Evolutionary conservation across 2,888 invertebrate species (phyloP), one percentile per base, ranked within the genome.

Genomic region (Stenotaenia linearis): DNA sequence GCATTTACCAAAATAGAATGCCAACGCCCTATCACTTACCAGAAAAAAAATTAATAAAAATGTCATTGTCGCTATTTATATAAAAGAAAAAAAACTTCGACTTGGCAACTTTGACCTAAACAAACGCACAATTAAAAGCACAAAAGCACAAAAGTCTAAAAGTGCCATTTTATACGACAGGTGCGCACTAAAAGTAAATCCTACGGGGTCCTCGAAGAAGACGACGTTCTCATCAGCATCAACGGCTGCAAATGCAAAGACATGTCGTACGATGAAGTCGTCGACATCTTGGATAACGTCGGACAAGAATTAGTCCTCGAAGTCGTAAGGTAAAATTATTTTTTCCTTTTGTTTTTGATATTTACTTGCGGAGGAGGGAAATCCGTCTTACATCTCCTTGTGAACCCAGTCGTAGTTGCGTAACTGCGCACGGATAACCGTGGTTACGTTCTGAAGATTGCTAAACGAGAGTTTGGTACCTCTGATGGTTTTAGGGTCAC

Each of bases 131-230:
- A 45, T 21, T 40, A 12, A 56, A 56, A 3, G 21, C 7, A 56
- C 3, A 56, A 21, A 5, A 23, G 10, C 2, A 56, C 18, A 56
- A 23, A 56, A 56, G 75, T 6, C 9, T 10, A 15, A n/a, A 35
- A 75, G 5, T 18, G n/a, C 9, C 35, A 35, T 4, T 75, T 35
- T n/a, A n/a, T n/a, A n/a, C n/a, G n/a, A 3, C 40, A 83, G 82
- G 81, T 83, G 3, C 78, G 82, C 15, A 79, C 81, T 12, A 82
- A 82, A 61, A 83, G 82, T 80, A 83, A 83, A 40, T 80, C 82
- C 0, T 79, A 81, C 74, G 80, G 80, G 35, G 45, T 77, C 0
- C 80, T 83, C 15, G 37, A 74, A 18, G 82, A 83, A 80, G 82
- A 82, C 1, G 82, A 83, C 79, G 69, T 80, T 15, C 80, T 83